Conservation (phyloP, 35 echinoderm and acorn worm genomes). For the Amphiura filiformis region DNA sequence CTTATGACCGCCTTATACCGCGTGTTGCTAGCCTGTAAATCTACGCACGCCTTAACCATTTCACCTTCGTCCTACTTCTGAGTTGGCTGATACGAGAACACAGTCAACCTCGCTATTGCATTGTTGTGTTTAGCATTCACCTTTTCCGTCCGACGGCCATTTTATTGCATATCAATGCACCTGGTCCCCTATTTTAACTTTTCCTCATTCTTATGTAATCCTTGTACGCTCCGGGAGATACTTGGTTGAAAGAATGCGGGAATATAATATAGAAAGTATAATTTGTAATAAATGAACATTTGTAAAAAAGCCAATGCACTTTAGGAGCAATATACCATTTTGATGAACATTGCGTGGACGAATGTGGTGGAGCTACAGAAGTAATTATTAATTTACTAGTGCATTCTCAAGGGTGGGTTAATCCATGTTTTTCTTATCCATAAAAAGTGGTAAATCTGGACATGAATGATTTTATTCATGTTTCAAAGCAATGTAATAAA, state of each 20-base stretch:
- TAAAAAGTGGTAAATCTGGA: too few relatives aligned
- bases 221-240: background rate
- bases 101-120: background rate
- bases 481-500: too few relatives aligned
- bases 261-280: too few relatives aligned
- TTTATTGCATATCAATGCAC: background rate
- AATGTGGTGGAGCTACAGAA: too few relatives aligned
- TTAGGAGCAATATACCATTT: background rate
- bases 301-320: background rate
- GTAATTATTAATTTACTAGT: background rate
- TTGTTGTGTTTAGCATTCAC: background rate
- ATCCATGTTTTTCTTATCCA: background rate
- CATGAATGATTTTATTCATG: too few relatives aligned
- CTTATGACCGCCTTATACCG: conserved; percentile 11
- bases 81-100: background rate
- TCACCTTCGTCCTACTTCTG: conserved; percentile 5
- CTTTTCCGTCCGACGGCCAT: background rate
- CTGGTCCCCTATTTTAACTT: background rate
- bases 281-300: background rate
- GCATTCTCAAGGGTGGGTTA: background rate
- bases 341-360: too few relatives aligned
- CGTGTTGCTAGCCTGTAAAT: background rate
- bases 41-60: background rate
- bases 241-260: background rate
- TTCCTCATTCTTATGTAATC: background rate